A percentile compares a stretch with the other conserved stretches of the same genome.
phyloP scores from a whole-genome alignment of 2,888 invertebrate species.

The Calameuta pallipes region DNA sequence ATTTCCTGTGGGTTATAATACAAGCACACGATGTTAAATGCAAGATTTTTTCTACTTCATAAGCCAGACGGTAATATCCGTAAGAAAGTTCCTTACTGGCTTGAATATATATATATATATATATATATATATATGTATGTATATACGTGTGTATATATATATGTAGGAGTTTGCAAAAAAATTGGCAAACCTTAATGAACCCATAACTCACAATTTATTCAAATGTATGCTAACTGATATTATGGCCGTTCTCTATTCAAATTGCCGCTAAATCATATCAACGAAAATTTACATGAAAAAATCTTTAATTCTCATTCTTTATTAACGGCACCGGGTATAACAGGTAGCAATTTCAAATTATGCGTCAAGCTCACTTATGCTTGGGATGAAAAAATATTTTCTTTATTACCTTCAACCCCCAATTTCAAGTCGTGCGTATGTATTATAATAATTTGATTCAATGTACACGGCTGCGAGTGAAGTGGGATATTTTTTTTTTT shows the following conservation, averaged over 20 bases:
- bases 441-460: no score
- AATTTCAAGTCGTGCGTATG: no score
- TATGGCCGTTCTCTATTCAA: slow-evolving; percentile 49
- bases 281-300: slow-evolving; percentile 45
- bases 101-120: neutral
- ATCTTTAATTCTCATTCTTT: slow-evolving; percentile 35
- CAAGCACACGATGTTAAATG: neutral
- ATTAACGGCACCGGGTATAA: no score
- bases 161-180: slow-evolving; percentile 39
- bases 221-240: slow-evolving; percentile 58
- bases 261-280: slow-evolving; percentile 52
- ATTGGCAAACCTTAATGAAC: slow-evolving; percentile 56
- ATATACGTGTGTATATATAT: neutral
- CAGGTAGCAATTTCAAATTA: no score
- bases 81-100: neutral
- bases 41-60: neutral
- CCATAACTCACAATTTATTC: slow-evolving; percentile 57
- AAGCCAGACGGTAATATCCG: neutral
- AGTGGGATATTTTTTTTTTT: no score
- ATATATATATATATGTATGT: neutral
- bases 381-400: no score
- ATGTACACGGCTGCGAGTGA: no score
- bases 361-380: no score
- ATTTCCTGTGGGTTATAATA: neutral
- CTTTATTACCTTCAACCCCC: no score